These are phyloP conservation scores for Pharmacophagus antenor DNA, from an alignment of 2,888 invertebrate species.

Conservation along the genomic window DNA sequence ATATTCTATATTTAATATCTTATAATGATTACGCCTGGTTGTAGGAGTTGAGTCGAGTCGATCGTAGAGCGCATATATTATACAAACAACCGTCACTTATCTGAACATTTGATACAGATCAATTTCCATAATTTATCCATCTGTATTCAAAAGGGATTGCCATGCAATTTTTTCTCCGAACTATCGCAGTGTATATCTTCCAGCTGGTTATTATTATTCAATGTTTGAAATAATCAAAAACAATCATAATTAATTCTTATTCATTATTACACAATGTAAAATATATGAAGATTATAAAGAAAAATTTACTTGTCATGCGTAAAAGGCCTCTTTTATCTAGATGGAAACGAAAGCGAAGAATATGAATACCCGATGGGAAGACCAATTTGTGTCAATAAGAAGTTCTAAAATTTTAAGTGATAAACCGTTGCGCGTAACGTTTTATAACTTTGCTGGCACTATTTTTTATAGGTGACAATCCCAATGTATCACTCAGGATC, in stretches of 20 bases:
- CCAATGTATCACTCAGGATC: too few relatives aligned
- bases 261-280: neutral
- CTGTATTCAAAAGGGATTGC: conserved; percentile 63
- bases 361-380: too few relatives aligned
- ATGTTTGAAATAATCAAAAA: conserved; percentile 39
- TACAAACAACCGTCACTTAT: conserved; percentile 69
- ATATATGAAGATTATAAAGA: too few relatives aligned
- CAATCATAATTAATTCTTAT: neutral
- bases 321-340: too few relatives aligned
- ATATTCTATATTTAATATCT: neutral
- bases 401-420: too few relatives aligned
- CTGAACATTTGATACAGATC: conserved; percentile 58
- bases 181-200: conserved; percentile 45
- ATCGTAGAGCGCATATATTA: conserved; percentile 49
- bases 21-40: neutral
- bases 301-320: too few relatives aligned
- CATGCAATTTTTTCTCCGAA: conserved; percentile 70
- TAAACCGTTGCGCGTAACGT: too few relatives aligned
- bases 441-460: too few relatives aligned
- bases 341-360: too few relatives aligned
- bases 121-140: conserved; percentile 72
- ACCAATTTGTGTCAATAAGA: too few relatives aligned
- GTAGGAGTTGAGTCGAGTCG: conserved; percentile 19
- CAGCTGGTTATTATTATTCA: conserved; percentile 53
- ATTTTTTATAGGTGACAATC: too few relatives aligned